These are phyloP conservation scores for Melanerpes aurifrons DNA, from an alignment of 2,113 vertebrate species.

Conservation along the genomic window DNA sequence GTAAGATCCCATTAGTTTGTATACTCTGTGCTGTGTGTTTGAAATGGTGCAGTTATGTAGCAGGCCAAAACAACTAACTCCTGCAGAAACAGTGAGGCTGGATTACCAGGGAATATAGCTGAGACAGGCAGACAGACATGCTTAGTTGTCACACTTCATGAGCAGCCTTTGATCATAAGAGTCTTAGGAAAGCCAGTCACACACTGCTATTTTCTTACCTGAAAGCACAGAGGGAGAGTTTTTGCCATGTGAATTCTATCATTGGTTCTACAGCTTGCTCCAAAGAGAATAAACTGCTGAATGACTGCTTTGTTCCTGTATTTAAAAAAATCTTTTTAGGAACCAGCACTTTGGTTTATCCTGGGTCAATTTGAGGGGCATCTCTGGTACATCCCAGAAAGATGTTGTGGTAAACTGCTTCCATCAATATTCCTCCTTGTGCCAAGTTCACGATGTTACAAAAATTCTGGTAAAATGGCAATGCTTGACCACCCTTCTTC, in stretches of 20 bases:
- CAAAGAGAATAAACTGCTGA: not conserved
- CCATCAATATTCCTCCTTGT: not conserved
- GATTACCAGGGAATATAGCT: not conserved
- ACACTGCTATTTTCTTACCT: not conserved
- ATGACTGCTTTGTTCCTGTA: not conserved
- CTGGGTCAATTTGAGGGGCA: not conserved
- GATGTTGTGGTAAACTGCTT: not conserved
- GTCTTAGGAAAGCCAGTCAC: not conserved
- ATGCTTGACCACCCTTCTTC: not conserved
- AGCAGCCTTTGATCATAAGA: not conserved
- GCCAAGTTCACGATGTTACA: not conserved
- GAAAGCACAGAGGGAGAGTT: not conserved
- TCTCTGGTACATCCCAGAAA: not conserved
- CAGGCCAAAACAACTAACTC: not conserved
- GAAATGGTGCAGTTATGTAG: not conserved
- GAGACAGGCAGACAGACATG: not conserved
- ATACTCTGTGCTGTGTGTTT: not conserved
- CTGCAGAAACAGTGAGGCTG: not conserved
- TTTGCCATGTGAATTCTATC: not conserved
- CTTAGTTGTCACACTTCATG: not conserved
- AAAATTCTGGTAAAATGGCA: not conserved
- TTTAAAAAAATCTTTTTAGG: not conserved
- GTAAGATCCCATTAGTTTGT: not conserved
- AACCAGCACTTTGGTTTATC: not conserved
- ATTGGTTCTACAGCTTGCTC: not conserved